Base-by-base conservation (phyloP, 2,113 vertebrate species). In the Puntigrus tetrazona region DNA sequence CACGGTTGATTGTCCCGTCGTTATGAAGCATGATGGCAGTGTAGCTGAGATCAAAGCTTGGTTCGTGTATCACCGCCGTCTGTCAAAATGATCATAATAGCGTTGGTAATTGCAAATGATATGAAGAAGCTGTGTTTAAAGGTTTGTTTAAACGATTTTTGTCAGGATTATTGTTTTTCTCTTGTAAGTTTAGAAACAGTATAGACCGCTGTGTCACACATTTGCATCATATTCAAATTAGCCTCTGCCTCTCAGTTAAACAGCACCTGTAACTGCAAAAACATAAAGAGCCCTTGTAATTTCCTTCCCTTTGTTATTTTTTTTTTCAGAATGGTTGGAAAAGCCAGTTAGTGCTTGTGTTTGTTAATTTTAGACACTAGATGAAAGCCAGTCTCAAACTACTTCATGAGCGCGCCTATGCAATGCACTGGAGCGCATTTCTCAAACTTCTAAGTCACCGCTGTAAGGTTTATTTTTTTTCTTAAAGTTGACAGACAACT, bases 41-140 rank as follows among this genome's bases (percentile, higher is more conserved):
- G 65, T 41, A 72, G 36, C 41, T 31, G 84, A 73, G 52, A 80
- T 63, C 7, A 80, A 73, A 61, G 11, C 22, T 11, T 10, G 22
- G 2, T 55, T 1, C 18, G 83, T 57, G 45, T 31, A 18, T 18
- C 14, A 63, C 57, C 38, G 18, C 65, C 36, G 20, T 69, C 14
- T 45, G n/a, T n/a, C 29, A 25, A 59, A 6, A 78, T 38, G 25
- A 61, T 36, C 76, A 63, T n/a, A n/a, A n/a, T n/a, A n/a, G n/a
- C n/a, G 34, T 6, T 52, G 50, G 36, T 57, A 31, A 41, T 74
- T 25, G 45, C 38, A 25, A 3, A 43, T 27, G 1, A 67, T 36
- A 27, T 8, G 63, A 31, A 67, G 16, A 67, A 67, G 7, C 7
- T 20, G 9, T 34, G 29, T 67, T 67, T 67, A 67, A 67, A 18